These are phyloP conservation scores for Ecliptopera silaceata DNA, from an alignment of 2,888 invertebrate species.

Conservation along the genomic window DNA sequence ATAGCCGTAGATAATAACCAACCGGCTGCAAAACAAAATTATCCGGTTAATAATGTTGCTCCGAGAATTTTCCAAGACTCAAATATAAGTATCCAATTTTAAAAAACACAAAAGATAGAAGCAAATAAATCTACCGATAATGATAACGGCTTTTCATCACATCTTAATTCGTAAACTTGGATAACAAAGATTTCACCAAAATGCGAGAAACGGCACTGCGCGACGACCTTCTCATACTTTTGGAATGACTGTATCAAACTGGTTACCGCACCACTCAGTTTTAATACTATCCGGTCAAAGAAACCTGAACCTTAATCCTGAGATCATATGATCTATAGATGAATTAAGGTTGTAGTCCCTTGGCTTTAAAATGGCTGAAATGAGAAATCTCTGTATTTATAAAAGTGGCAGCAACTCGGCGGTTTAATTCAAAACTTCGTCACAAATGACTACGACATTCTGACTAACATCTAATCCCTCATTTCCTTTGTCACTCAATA, in stretches of 20 bases:
- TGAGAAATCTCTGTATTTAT: too few species aligned
- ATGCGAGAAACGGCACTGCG: slow-evolving; percentile 17
- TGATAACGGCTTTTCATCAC: too few species aligned
- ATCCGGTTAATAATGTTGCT: too few species aligned
- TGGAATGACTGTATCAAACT: slow-evolving; percentile 44
- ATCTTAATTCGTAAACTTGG: slow-evolving; percentile 7
- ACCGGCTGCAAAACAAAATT: too few species aligned
- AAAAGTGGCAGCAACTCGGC: neutral
- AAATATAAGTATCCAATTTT: too few species aligned
- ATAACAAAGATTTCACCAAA: slow-evolving; percentile 4
- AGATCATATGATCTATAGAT: neutral
- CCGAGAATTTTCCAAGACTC: too few species aligned
- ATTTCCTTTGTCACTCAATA: slow-evolving; percentile 5
- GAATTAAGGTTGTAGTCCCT: too few species aligned
- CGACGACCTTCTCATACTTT: slow-evolving; percentile 48
- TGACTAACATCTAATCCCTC: slow-evolving; percentile 1
- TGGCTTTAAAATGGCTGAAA: too few species aligned
- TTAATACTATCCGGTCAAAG: neutral
- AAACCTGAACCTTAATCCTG: neutral
- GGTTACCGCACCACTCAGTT: slow-evolving; percentile 27
- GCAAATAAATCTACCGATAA: too few species aligned
- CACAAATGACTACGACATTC: neutral
- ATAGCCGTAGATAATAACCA: too few species aligned
- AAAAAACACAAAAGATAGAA: too few species aligned
- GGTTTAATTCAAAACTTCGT: neutral